These are phyloP conservation scores for Heptranchias perlo DNA, from an alignment of 2,113 vertebrate species.

Conservation along the genomic window DNA sequence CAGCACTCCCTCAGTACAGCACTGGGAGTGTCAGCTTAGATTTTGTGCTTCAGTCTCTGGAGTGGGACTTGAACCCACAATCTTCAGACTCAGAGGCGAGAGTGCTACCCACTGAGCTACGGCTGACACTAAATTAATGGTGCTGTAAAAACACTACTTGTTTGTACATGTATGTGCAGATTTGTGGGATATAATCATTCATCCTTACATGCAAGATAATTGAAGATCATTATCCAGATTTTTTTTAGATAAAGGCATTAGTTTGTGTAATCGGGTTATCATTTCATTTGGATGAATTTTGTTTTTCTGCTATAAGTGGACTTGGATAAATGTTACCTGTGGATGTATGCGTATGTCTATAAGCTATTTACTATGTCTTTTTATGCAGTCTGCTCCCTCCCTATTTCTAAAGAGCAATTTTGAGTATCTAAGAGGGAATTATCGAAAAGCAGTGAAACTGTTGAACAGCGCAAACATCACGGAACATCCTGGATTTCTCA, in stretches of 20 bases:
- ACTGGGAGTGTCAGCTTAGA: neutral
- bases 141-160: neutral
- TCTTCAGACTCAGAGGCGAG: neutral
- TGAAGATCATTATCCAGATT: neutral
- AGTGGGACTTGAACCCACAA: neutral
- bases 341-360: neutral
- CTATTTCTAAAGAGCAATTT: slow-evolving; percentile 99
- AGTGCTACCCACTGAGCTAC: neutral
- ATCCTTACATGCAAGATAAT: neutral
- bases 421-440: slow-evolving; percentile 96
- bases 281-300: neutral
- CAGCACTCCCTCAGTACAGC: neutral
- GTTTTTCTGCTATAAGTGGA: neutral
- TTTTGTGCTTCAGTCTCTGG: neutral
- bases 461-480: slow-evolving; percentile 94
- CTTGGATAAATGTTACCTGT: neutral
- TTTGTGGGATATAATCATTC: neutral
- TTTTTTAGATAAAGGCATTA: neutral
- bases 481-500: slow-evolving; percentile 91
- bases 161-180: neutral
- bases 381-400: slow-evolving; percentile 82
- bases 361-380: slow-evolving; percentile 41
- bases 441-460: slow-evolving; percentile 93
- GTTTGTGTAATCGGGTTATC: neutral
- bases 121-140: neutral